Base-by-base conservation (phyloP, 2,888 invertebrate genomes). In the Taenaris catops region DNA sequence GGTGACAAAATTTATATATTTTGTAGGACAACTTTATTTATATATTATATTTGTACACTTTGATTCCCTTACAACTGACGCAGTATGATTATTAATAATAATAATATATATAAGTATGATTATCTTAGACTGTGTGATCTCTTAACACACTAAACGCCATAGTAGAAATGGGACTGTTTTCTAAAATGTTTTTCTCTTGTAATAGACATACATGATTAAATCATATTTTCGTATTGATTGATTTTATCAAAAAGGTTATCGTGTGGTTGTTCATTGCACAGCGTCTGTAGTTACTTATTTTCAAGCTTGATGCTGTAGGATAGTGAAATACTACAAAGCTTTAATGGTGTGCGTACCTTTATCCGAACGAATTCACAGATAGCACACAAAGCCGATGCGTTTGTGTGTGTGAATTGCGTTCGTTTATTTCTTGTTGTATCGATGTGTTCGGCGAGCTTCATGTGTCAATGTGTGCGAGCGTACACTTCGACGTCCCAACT, bases 361-460 rank as follows among this genome's bases (percentile, higher is more conserved):
- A 38, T 41, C 40, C 37, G 40, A 34, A 33, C 36, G 25, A 41
- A 33, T 34, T 34, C 28, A 28, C 36, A 36, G 43, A 41, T 34
- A 47, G 46, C 45, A 49, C 40, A 49, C 45, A 32, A 38, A 40
- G 41, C 31, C 27, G 35, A 34, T 29, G 35, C 29, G 41, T 44
- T 42, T 59, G 68, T 68, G 70, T 68, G 73, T 63, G 70, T 71
- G 63, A 61, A 63, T 66, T 60, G 63, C 61, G 62, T 63, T 61
- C 56, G 62, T 61, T 63, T 67, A 64, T 68, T 57, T 65, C 51
- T 62, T 52, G 59, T 60, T 49, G 57, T 66, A 62, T 61, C 53
- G 66, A 63, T 51, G 63, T 64, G 60, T 62, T 63, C 61, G 58
- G 56, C 63, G 65, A 68, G 72, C 66, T 65, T 64, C 55, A 48